Conservation (phyloP, 23 tunicate genomes). For the Corella eumyota region DNA sequence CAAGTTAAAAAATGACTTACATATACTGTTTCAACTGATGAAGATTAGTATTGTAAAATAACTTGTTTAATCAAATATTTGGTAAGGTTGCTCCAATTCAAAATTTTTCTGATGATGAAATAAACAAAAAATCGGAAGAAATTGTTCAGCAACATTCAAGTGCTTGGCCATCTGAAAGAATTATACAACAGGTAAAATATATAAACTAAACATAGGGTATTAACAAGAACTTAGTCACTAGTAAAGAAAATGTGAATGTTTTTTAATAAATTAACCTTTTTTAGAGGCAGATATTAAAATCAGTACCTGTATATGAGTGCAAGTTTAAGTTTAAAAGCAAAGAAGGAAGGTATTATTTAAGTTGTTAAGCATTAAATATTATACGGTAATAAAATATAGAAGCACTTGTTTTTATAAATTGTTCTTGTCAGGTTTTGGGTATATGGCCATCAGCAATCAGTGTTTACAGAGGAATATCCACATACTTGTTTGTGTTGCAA, state of each 20-base stretch:
- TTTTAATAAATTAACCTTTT: no score
- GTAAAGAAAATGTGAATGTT: no score
- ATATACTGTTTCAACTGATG: no score
- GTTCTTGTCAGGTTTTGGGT: conserved; percentile 63
- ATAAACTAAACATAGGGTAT: background rate
- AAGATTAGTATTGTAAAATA: no score
- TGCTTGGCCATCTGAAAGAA: conserved; percentile 42
- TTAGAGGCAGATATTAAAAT: conserved; percentile 49
- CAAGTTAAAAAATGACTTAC: no score
- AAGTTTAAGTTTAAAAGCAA: conserved; percentile 42
- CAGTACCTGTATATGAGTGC: conserved; percentile 79
- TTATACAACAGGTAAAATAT: conserved; percentile 46
- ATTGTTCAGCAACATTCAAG: conserved; percentile 43
- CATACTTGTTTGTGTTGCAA: conserved; percentile 75
- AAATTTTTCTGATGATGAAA: conserved; percentile 26
- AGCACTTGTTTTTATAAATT: background rate
- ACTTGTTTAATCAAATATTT: conserved; percentile 16
- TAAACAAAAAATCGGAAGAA: conserved; percentile 30
- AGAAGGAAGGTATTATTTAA: conserved; percentile 41
- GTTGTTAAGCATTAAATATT: conserved; percentile 9
- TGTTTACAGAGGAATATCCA: conserved; percentile 68
- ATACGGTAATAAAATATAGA: background rate
- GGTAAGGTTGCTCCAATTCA: conserved; percentile 39
- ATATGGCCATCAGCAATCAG: conserved; percentile 46
- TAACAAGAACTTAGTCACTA: background rate